Percentiles rank a stretch among this genome's conserved stretches.
phyloP scores from a whole-genome alignment of 2,113 vertebrate genomes.

The Hippocampus mohnikei region DNA sequence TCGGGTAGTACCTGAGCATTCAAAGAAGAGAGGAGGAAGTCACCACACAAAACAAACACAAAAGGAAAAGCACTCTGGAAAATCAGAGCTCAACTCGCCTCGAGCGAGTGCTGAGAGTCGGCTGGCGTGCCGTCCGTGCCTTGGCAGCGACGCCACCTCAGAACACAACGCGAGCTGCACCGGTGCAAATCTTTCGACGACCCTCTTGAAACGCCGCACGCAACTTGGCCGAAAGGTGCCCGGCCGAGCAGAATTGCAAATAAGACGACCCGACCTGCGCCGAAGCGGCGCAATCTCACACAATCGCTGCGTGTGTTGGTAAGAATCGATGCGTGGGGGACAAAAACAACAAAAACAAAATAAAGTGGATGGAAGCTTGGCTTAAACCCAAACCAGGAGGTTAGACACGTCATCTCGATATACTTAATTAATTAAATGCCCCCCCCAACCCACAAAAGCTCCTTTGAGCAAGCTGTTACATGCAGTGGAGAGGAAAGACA shows the following conservation, averaged over 20 bases:
- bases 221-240: too few species aligned
- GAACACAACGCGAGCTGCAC: too few species aligned
- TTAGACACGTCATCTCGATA: constrained; percentile 54
- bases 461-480: constrained; percentile 54
- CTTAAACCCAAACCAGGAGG: constrained; percentile 32
- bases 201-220: too few species aligned
- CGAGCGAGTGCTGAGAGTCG: too few species aligned
- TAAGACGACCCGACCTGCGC: too few species aligned
- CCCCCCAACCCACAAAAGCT: constrained; percentile 40
- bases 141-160: too few species aligned
- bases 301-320: too few species aligned
- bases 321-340: too few species aligned
- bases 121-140: too few species aligned
- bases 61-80: neutral
- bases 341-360: constrained; percentile 7
- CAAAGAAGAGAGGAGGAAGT: constrained; percentile 22
- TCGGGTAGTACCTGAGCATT: constrained; percentile 88
- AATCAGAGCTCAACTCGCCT: neutral
- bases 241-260: too few species aligned
- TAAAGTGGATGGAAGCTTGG: constrained; percentile 35
- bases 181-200: too few species aligned
- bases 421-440: constrained; percentile 55
- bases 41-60: constrained; percentile 2
- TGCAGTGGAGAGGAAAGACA: constrained; percentile 22
- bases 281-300: too few species aligned